Evolutionary conservation across 2,888 invertebrate species (phyloP).

Genomic region (Ctenicera cuprea): DNA sequence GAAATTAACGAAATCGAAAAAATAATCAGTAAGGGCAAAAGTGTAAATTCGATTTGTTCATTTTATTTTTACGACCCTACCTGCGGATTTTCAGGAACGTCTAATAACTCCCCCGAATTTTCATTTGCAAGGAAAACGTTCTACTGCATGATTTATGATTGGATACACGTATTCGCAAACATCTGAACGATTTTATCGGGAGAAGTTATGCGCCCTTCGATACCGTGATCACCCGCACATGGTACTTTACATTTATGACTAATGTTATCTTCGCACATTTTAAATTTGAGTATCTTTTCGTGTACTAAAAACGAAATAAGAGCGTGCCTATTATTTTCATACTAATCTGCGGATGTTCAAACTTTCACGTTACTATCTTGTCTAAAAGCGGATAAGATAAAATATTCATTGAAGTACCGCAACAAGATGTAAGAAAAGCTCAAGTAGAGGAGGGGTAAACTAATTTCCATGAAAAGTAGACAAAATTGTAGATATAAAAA

Average conservation of each 20-base stretch:
- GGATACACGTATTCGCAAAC: slow-evolving; percentile 21
- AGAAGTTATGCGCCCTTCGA: slow-evolving; percentile 38
- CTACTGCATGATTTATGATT: slow-evolving; percentile 35
- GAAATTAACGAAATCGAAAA: slow-evolving; percentile 31
- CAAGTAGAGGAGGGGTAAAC: too few species aligned
- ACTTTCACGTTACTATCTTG: too few species aligned
- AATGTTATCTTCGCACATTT: slow-evolving; percentile 9
- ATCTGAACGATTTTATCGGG: slow-evolving; percentile 41
- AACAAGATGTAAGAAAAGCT: too few species aligned
- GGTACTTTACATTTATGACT: slow-evolving; percentile 41
- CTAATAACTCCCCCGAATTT: not conserved
- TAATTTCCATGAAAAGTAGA: too few species aligned
- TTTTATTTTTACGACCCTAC: slow-evolving; percentile 10
- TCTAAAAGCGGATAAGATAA: too few species aligned
- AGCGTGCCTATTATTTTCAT: too few species aligned
- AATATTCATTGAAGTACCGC: too few species aligned
- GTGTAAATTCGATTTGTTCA: slow-evolving; percentile 6
- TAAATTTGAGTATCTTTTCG: not conserved
- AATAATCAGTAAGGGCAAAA: slow-evolving; percentile 16
- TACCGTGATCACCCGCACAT: slow-evolving; percentile 18
- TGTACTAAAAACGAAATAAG: not conserved
- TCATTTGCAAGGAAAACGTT: slow-evolving; percentile 25
- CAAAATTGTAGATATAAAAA: too few species aligned
- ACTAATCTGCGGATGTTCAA: too few species aligned
- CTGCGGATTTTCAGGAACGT: slow-evolving; percentile 19